Conservation (phyloP, 1,140 invertebrate species). For the Drosophila sp. region DNA sequence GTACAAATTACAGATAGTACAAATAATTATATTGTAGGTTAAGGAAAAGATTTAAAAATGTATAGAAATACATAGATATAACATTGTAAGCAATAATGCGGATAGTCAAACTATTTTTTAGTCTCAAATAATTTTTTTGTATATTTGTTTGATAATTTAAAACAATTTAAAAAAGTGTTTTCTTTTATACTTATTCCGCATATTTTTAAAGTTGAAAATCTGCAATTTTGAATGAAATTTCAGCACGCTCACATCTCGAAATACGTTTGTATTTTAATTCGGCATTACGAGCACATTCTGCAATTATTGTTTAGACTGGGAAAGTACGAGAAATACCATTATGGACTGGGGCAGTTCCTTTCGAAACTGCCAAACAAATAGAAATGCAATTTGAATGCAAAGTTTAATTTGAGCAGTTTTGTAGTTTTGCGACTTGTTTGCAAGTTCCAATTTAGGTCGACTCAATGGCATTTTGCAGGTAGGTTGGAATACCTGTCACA, state of each 20-base stretch:
- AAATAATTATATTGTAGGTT: no score
- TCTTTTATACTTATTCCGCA: no score
- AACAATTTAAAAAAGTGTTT: no score
- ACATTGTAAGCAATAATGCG: no score
- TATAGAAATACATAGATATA: no score
- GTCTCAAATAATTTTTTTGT: no score
- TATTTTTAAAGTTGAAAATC: no score
- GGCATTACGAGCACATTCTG: slow-evolving; percentile 35
- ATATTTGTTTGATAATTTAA: no score
- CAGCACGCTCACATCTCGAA: slow-evolving; percentile 13
- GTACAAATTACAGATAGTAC: no score
- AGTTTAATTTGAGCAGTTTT: slow-evolving; percentile 57
- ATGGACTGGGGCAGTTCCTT: slow-evolving; percentile 13
- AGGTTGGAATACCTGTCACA: slow-evolving; percentile 65
- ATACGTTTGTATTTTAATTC: slow-evolving; percentile 55
- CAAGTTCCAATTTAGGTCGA: slow-evolving; percentile 70
- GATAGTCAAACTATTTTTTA: no score
- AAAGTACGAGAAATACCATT: slow-evolving; percentile 5
- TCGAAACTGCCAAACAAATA: slow-evolving; percentile 67
- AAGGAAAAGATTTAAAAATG: no score
- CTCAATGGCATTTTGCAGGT: slow-evolving; percentile 46
- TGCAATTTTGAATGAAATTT: no score
- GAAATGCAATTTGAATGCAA: slow-evolving; percentile 76
- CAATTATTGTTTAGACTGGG: slow-evolving; percentile 50
- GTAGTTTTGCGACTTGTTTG: slow-evolving; percentile 36